Conservation (phyloP, 2,113 vertebrate species). For the Xenotilapia leptura region DNA sequence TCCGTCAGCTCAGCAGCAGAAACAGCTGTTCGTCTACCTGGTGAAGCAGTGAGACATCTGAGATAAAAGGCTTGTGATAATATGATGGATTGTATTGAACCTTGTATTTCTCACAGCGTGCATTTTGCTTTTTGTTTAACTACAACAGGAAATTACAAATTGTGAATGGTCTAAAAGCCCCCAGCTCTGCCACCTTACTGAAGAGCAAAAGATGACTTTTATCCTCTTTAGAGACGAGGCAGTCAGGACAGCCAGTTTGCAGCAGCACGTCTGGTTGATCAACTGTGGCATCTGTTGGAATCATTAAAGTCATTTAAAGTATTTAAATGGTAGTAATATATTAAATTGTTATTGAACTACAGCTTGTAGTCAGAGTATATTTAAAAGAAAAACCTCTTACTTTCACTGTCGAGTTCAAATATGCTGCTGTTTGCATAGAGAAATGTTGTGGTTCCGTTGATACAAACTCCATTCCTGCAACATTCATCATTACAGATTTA, state of each 20-base stretch:
- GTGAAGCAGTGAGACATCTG: neutral
- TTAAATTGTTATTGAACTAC: neutral
- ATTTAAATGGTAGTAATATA: neutral
- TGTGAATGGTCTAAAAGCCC: neutral
- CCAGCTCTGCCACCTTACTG: neutral
- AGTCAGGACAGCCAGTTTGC: conserved; percentile 20
- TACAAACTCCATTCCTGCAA: neutral
- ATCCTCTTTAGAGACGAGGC: neutral
- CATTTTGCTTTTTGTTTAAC: neutral
- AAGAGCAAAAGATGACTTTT: neutral
- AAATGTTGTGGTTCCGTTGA: accelerated
- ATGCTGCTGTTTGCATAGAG: neutral
- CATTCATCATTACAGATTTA: neutral
- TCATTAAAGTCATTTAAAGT: neutral
- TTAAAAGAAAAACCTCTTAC: neutral
- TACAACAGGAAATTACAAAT: neutral
- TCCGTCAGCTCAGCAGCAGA: neutral
- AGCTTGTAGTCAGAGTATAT: neutral
- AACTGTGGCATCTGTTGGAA: neutral
- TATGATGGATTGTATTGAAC: neutral
- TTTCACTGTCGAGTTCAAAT: neutral
- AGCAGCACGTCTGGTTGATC: neutral
- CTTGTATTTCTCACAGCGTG: neutral
- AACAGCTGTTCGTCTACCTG: neutral
- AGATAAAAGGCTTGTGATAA: neutral